Evolutionary conservation across 2,797 vertebrate genomes (phyloP).

Genomic region (Chlorospingus flavigularis): DNA sequence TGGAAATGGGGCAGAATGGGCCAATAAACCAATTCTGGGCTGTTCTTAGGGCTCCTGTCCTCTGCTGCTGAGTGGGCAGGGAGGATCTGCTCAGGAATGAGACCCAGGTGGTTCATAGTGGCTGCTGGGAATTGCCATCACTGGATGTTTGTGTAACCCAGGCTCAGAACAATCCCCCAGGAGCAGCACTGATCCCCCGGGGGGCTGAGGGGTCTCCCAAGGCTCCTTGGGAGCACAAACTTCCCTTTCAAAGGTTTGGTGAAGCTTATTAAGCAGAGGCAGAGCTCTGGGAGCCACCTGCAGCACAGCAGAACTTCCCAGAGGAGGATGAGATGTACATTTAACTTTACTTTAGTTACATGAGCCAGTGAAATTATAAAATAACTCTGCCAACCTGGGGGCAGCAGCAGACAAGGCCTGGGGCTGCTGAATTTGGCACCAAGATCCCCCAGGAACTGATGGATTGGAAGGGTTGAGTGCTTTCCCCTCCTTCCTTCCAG

Average conservation of each 20-base stretch:
- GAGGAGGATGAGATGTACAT: background rate
- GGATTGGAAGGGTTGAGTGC: rapidly evolving
- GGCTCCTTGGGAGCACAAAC: background rate
- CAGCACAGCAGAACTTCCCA: background rate
- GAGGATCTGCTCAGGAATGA: background rate
- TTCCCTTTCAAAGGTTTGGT: background rate
- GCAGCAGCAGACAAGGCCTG: background rate
- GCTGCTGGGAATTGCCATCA: background rate
- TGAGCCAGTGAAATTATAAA: background rate
- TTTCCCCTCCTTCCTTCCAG: background rate
- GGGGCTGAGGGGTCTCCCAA: background rate
- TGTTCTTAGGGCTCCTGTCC: background rate
- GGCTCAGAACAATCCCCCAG: background rate
- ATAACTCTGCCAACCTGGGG: rapidly evolving
- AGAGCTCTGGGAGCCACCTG: background rate
- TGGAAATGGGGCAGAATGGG: rapidly evolving
- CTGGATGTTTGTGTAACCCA: background rate
- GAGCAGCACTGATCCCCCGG: background rate
- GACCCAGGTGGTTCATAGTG: rapidly evolving
- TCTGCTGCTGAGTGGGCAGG: background rate
- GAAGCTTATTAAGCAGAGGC: background rate
- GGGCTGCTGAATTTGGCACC: background rate
- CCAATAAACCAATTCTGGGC: background rate
- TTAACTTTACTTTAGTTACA: background rate
- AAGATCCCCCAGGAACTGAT: too few relatives aligned